Evolutionary conservation across 2,797 vertebrate genomes (phyloP).

Genomic region (Cirrhinus molitorella): DNA sequence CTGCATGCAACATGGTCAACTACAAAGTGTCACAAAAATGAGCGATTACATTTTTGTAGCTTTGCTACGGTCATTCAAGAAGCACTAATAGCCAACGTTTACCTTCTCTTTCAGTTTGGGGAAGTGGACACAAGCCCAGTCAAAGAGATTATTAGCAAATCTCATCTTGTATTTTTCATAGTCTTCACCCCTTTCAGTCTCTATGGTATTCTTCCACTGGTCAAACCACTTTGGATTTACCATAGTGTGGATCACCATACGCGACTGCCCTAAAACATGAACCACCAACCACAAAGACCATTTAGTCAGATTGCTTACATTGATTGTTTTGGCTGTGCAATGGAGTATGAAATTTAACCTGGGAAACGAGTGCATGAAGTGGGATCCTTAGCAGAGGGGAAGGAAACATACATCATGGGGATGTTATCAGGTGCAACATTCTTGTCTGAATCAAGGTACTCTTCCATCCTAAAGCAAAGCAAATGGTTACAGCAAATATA

Average conservation of each 20-base stretch:
- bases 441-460: not conserved
- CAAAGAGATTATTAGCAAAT: conserved; percentile 36
- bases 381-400: conserved; percentile 45
- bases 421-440: conserved; percentile 1
- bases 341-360: not conserved
- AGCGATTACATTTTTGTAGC: not conserved
- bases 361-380: conserved; percentile 13
- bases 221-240: conserved; percentile 33
- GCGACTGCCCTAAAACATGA: conserved; percentile 1
- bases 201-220: conserved; percentile 15
- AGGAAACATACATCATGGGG: conserved; percentile 29
- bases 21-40: not conserved
- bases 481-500: too few species aligned
- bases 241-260: conserved; percentile 31
- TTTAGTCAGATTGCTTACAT: not conserved
- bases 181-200: not conserved
- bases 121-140: conserved; percentile 27
- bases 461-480: conserved; percentile 22
- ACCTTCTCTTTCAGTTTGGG: conserved; percentile 33
- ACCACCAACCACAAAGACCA: not conserved
- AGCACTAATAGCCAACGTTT: not conserved
- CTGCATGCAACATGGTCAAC: conserved; percentile 18
- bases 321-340: too few species aligned
- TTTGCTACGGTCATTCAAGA: too few species aligned
- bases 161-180: conserved; percentile 25